Percentiles rank a stretch among this genome's conserved stretches.
Evolutionary conservation across 92 coral and sea anemone genomes (phyloP).

Genomic region (Micromussa lordhowensis): DNA sequence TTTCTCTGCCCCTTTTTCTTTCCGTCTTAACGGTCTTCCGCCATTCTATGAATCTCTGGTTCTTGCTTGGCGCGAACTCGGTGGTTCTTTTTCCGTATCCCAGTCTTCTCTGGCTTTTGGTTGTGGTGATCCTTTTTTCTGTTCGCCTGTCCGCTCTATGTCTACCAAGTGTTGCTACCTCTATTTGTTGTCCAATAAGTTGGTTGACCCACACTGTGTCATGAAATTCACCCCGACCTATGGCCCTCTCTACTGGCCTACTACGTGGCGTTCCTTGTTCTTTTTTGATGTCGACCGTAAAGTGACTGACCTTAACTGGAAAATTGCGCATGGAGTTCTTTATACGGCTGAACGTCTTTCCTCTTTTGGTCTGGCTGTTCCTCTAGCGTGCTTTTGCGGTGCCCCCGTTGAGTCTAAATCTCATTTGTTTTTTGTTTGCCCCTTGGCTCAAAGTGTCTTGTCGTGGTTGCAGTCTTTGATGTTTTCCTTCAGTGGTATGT

Average conservation of each 20-base stretch:
- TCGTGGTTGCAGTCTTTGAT: slow-evolving; percentile 22
- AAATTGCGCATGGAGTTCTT: slow-evolving; percentile 50
- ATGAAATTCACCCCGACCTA: background rate
- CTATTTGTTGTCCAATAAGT: background rate
- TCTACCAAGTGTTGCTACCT: background rate
- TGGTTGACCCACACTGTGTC: background rate
- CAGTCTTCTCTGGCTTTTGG: no score
- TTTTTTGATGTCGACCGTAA: slow-evolving; percentile 6
- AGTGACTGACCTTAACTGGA: slow-evolving; percentile 17
- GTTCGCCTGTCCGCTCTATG: background rate
- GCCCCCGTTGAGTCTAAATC: background rate
- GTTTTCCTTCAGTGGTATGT: background rate
- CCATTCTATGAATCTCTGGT: slow-evolving; percentile 17
- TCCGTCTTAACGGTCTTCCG: background rate
- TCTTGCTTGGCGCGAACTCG: background rate
- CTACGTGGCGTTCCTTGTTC: slow-evolving; percentile 1
- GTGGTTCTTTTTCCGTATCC: slow-evolving; percentile 10
- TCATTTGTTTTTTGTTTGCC: slow-evolving; percentile 21
- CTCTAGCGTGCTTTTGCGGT: slow-evolving; percentile 23
- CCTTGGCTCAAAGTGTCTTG: slow-evolving; percentile 6
- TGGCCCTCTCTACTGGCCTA: slow-evolving; percentile 16
- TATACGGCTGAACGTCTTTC: slow-evolving; percentile 24
- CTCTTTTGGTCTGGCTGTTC: background rate
- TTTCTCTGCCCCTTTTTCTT: background rate
- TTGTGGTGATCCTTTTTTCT: no score